Conservation (phyloP, 2,888 invertebrate genomes). For the Dryobotodes eremita region DNA sequence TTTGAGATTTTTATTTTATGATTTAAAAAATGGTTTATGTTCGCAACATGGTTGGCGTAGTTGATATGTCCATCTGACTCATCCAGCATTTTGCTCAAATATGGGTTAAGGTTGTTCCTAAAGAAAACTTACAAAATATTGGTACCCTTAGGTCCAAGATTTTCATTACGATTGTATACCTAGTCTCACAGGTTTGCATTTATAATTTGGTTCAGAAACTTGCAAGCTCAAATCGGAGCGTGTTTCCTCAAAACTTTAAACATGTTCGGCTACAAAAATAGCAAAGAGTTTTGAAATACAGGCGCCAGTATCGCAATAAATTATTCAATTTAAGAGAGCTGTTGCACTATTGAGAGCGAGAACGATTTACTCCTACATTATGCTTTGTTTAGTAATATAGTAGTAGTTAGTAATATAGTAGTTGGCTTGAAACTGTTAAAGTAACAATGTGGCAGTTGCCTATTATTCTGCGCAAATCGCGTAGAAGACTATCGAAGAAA, state of each 20-base stretch:
- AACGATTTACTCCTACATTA: conserved; percentile 38
- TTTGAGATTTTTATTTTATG: neutral
- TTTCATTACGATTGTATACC: neutral
- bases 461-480: conserved; percentile 31
- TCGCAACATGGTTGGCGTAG: neutral
- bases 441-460: conserved; percentile 24
- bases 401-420: too few relatives aligned
- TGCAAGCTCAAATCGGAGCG: neutral
- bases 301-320: conserved; percentile 51
- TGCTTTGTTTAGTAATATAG: conserved; percentile 44
- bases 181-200: neutral
- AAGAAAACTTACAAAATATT: neutral
- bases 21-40: neutral
- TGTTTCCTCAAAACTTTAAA: conserved; percentile 35
- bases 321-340: conserved; percentile 39
- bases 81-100: neutral
- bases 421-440: conserved; percentile 22
- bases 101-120: neutral
- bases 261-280: conserved; percentile 42
- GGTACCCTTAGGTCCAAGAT: neutral
- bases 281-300: conserved; percentile 49
- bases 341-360: conserved; percentile 49
- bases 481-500: conserved; percentile 13
- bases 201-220: conserved; percentile 6
- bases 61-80: neutral